Conservation (phyloP, 23 tunicate genomes). For the Halocynthia roretzi region DNA sequence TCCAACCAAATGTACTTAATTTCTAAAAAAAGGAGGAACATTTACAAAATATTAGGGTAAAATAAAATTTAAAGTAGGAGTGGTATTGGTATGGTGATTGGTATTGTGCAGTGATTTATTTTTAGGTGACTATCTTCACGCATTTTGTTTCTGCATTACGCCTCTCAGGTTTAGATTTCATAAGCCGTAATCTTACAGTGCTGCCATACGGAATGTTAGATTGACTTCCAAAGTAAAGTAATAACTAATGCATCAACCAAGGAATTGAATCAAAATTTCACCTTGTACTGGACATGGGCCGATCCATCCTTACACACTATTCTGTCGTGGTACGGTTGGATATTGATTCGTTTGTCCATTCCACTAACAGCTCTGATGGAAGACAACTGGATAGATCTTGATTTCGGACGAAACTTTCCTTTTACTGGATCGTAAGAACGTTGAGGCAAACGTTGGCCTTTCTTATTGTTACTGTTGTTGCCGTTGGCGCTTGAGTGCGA, state of each 20-base stretch:
- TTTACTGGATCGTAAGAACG: background rate
- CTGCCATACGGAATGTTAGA: no score
- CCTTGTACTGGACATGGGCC: constrained; percentile 2
- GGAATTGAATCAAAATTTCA: background rate
- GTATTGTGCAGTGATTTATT: no score
- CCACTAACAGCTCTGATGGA: constrained; percentile 52
- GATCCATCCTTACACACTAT: constrained; percentile 22
- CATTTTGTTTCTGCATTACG: no score
- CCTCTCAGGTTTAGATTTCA: no score
- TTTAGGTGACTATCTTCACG: no score
- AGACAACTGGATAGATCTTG: constrained; percentile 54
- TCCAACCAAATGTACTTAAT: constrained; percentile 7
- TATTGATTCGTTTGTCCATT: background rate
- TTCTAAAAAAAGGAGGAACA: background rate
- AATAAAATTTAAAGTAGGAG: no score
- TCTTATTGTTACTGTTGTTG: constrained; percentile 20
- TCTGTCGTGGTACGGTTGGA: constrained; percentile 11
- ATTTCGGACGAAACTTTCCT: background rate
- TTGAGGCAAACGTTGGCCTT: background rate
- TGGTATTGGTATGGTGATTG: no score
- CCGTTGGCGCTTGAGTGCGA: constrained; percentile 1
- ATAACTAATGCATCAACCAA: no score
- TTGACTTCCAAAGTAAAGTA: no score
- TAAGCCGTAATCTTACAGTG: no score
- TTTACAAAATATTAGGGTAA: background rate